phyloP scores from a whole-genome alignment of 2,113 vertebrate genomes.

The Cebus imitator region DNA sequence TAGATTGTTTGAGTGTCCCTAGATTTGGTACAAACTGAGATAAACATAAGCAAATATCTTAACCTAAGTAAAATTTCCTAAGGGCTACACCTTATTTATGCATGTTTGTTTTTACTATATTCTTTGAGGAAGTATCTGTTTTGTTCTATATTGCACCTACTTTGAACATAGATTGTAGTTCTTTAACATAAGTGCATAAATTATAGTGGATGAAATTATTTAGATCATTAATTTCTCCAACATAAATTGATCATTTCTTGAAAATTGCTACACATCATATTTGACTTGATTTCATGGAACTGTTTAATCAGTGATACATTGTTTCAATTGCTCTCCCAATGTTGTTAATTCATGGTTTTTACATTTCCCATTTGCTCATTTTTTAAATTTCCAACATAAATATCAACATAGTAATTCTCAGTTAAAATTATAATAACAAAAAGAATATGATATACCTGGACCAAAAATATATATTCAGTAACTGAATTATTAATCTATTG shows the following conservation, averaged over 20 bases:
- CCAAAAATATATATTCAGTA: neutral
- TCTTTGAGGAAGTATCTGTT: neutral
- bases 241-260: neutral
- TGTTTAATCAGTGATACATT: neutral
- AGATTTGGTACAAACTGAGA: neutral
- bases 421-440: neutral
- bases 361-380: neutral
- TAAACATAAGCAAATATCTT: neutral
- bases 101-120: neutral
- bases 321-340: neutral
- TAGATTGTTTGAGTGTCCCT: neutral
- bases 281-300: neutral
- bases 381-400: neutral
- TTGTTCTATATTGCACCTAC: neutral
- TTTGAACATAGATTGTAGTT: neutral
- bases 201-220: neutral
- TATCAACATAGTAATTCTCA: neutral
- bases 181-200: neutral
- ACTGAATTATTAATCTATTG: neutral
- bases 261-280: neutral
- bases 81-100: neutral
- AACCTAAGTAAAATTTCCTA: neutral
- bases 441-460: neutral
- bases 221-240: neutral
- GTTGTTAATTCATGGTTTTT: neutral